Percentiles rank a stretch among this genome's conserved stretches.
phyloP scores from a whole-genome alignment of 2,797 vertebrate species.

The Gymnocypris eckloni region DNA sequence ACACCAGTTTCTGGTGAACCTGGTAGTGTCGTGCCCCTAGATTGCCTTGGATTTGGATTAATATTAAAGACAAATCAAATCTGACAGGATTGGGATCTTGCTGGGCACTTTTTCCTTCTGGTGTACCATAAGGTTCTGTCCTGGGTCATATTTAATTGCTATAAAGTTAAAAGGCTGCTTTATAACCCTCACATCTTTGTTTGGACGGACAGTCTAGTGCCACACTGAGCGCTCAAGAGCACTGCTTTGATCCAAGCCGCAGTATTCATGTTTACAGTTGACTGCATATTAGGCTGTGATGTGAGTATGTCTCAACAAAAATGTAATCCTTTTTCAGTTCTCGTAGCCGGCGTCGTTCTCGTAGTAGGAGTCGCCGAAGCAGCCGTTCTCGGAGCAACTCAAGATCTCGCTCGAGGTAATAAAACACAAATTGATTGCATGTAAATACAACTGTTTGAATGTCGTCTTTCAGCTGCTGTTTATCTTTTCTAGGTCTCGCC shows the following conservation, averaged over 20 bases:
- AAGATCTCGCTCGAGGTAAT: slow-evolving; percentile 65
- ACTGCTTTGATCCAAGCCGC: background rate
- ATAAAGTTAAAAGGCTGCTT: background rate
- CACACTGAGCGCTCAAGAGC: background rate
- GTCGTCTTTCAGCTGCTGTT: background rate
- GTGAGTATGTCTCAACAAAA: background rate
- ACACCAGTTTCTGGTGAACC: background rate
- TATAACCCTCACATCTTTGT: background rate
- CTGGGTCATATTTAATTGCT: background rate
- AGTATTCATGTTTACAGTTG: background rate
- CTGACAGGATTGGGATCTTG: background rate
- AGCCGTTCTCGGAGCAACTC: slow-evolving; percentile 81
- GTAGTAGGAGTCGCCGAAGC: slow-evolving; percentile 86
- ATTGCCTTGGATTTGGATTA: background rate
- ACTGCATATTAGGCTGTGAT: background rate
- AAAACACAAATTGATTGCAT: background rate
- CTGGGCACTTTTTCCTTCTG: background rate
- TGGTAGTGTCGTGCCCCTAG: background rate
- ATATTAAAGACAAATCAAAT: background rate
- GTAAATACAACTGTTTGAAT: background rate
- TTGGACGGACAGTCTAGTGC: background rate
- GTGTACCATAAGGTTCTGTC: background rate
- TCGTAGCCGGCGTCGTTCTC: slow-evolving; percentile 81
- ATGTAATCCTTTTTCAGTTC: slow-evolving; percentile 69
- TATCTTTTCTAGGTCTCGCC: slow-evolving; percentile 70